phyloP scores from a whole-genome alignment of 2,888 invertebrate species.

The Melieria omissa region DNA sequence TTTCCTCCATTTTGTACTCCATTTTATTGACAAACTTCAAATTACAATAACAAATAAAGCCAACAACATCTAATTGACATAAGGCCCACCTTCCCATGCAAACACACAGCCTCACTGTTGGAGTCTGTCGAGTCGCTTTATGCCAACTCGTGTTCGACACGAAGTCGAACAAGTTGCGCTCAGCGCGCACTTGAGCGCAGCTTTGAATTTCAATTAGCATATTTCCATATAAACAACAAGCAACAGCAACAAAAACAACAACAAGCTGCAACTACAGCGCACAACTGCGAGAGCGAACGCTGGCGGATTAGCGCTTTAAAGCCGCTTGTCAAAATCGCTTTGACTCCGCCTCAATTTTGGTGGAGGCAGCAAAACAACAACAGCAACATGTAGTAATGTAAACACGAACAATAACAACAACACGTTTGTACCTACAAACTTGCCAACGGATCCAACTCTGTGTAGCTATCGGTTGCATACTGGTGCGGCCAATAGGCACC shows the following conservation, averaged over 20 bases:
- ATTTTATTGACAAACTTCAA: too few relatives aligned
- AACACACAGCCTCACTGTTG: too few relatives aligned
- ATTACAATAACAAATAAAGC: too few relatives aligned
- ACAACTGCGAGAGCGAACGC: background rate
- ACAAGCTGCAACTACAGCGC: background rate
- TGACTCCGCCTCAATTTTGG: conserved; percentile 26
- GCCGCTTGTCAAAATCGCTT: conserved; percentile 11
- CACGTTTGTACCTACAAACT: background rate
- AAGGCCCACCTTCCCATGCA: too few relatives aligned
- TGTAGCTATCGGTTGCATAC: too few relatives aligned
- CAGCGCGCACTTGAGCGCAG: background rate
- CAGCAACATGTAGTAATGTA: conserved; percentile 8
- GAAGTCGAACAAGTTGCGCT: background rate
- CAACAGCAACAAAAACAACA: conserved; percentile 4
- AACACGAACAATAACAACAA: conserved; percentile 32
- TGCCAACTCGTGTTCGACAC: background rate
- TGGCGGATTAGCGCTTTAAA: background rate
- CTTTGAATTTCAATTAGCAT: conserved; percentile 9
- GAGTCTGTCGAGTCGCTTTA: too few relatives aligned
- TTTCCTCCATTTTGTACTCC: too few relatives aligned
- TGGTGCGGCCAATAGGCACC: too few relatives aligned
- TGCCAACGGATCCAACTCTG: too few relatives aligned
- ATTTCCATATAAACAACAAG: conserved; percentile 10
- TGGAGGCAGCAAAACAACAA: background rate
- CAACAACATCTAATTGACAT: too few relatives aligned